phyloP scores from a whole-genome alignment of 1,140 invertebrate genomes.

The Saccostrea glomerata region DNA sequence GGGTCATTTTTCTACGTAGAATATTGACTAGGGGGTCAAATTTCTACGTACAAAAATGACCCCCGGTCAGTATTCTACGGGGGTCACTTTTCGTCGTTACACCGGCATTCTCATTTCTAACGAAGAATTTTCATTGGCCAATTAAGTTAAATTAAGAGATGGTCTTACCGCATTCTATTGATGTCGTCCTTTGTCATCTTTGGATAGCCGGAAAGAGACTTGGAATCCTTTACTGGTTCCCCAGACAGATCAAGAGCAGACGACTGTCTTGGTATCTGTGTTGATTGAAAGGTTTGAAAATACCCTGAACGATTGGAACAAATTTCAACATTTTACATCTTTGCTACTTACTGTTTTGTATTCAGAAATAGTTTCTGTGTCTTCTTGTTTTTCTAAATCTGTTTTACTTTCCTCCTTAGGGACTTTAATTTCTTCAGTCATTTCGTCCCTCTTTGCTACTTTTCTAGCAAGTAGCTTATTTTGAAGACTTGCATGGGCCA shows the following conservation, averaged over 20 bases:
- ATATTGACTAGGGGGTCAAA: no score
- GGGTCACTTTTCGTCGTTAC: no score
- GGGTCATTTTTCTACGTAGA: no score
- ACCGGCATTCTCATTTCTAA: no score
- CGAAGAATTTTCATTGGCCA: no score
- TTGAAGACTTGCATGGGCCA: slow-evolving; percentile 73
- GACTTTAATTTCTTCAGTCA: no score
- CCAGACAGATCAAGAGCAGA: slow-evolving; percentile 2
- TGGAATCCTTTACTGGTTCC: neutral
- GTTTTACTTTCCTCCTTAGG: neutral
- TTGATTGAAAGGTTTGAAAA: neutral
- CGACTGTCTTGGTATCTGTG: neutral
- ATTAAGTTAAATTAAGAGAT: no score
- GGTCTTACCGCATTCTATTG: neutral
- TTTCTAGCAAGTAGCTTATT: slow-evolving; percentile 69
- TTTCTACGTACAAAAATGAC: no score
- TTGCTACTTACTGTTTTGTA: neutral
- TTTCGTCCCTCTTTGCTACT: slow-evolving; percentile 27
- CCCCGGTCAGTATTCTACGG: no score
- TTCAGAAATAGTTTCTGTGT: neutral
- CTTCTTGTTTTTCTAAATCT: neutral
- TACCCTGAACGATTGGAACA: no score
- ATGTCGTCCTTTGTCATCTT: slow-evolving; percentile 1
- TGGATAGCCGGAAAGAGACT: neutral
- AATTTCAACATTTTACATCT: no score